Base-by-base conservation (phyloP, 2,797 vertebrate genomes). In the Cryptoblepharus egeriae region DNA sequence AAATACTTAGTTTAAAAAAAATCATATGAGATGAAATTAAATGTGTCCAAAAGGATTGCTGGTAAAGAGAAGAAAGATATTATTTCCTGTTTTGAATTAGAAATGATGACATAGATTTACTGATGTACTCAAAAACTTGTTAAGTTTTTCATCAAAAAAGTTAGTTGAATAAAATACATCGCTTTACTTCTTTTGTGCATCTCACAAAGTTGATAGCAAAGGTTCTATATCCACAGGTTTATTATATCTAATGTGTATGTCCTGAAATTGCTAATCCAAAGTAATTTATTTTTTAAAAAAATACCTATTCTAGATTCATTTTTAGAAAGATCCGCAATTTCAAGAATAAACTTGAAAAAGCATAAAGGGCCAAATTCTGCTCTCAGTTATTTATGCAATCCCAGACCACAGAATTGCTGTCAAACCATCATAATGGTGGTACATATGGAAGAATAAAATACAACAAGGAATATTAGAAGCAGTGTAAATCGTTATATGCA, bases 301-400 rank as follows among this genome's bases (percentile, higher is more conserved):
- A 90, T 49, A 42, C 90, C 94, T 95, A 92, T 92, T 92, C 92
- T 90, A 88, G 92, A 92, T 92, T 92, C 92, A 92, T 92, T 93
- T 93, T 90, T 94, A 92, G 88, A 88, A 84, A 85, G 86, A 88
- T 87, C 90, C 90, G 79, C 63, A 92, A 89, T 89, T 93, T 92
- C 91, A 92, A 89, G 91, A 94, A 90, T 83, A 89, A 91, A 81
- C 37, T 88, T 91, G 91, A 83, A 92, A n/a, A 92, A 89, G 77
- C 79, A 61, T 84, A 64, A 86, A 91, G 86, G 88, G 88, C 90
- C 88, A 84, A 85, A 64, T 92, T 91, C 84, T 91, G 86, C 85
- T 92, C 84, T 89, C 61, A 49, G 63, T 90, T 91, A 82, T 79
- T 93, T 83, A 79, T 88, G 87, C 89, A 87, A 35, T 52, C 80